Base-by-base conservation (phyloP, 2,113 vertebrate genomes). In the Pongo pygmaeus region DNA sequence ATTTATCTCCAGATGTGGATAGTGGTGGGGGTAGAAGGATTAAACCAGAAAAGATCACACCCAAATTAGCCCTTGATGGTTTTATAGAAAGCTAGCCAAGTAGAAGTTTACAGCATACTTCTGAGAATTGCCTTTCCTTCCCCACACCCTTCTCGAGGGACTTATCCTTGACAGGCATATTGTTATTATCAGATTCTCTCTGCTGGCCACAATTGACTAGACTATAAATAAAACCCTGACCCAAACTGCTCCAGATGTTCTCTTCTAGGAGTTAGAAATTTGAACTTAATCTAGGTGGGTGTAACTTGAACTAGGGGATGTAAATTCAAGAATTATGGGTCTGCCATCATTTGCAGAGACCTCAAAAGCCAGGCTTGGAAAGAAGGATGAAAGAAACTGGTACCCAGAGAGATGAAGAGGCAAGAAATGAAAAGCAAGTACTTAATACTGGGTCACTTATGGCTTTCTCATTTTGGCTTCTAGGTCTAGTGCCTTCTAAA, bases 231-330 rank as follows among this genome's bases (percentile, higher is more conserved):
- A 94, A 78, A n/a, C 72, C 40, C 22, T 32, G 83, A 59, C 59
- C 78, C 89, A 89, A 93, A 84, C 48, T 92, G 43, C 79, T 91
- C 91, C 89, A 94, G 74, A 96, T 97, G 92, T 93, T 94, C 92
- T 93, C 93, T 70, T 86, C 22, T 12, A 64, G 48, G 96, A 83
- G 69, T 85, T 91, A 18, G 78, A n/a, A 94, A 86, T 93, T 96
- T 93, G 40, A 77, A 94, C 50, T 87, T 89, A 64, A 67, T 88
- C 18, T 40, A 84, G 70, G 86, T 64, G 38, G 40, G 27, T 94
- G 48, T 89, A 93, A 93, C 83, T 74, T 86, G 38, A 97, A 94
- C 92, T 22, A 18, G 89, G 35, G 50, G 78, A 52, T 64, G 13
- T 96, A 96, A 95, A 86, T 89, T 83, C 69, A 93, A 48, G 67